A percentile compares a stretch with the other conserved stretches of the same genome.
Evolutionary conservation across 2,113 vertebrate genomes (phyloP).

Genomic region (rabbit (Oryctolagus cuniculus)): mOryCun1.1 NC_091436.1:57655501-57656000

Average conservation of each 20-base stretch:
- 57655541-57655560: neutral
- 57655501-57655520: neutral
- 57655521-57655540: constrained; percentile 38
- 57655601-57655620: neutral
- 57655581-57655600: constrained; percentile 13
- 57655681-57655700: neutral
- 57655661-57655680: neutral
- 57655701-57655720: neutral
- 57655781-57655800: neutral
- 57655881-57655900: neutral
- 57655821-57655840: neutral
- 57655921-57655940: constrained; percentile 2
- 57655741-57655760: neutral
- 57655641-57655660: constrained; percentile 18
- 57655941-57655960: neutral
- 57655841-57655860: neutral
- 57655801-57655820: constrained; percentile 4
- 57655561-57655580: neutral
- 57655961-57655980: neutral
- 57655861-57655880: neutral
- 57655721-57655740: neutral
- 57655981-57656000: neutral
- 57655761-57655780: neutral
- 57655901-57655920: neutral
- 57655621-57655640: neutral